Conservation (phyloP, 1,140 invertebrate species). For the Penaeus chinensis region DNA sequence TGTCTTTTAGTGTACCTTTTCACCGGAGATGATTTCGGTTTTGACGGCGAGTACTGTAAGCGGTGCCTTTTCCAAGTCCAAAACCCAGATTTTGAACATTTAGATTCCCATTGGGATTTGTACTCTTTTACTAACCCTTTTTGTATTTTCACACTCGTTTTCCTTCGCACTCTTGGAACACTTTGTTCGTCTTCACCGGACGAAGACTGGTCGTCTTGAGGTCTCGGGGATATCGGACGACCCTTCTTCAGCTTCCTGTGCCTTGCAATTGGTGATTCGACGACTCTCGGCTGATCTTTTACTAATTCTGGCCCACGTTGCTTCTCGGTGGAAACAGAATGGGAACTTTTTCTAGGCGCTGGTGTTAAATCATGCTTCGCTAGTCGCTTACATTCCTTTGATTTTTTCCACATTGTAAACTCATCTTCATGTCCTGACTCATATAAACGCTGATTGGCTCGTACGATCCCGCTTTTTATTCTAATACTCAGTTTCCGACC, state of each 20-base stretch:
- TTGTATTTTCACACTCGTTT: slow-evolving; percentile 38
- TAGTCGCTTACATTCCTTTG: neutral
- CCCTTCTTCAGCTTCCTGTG: no score
- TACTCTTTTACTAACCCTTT: slow-evolving; percentile 37
- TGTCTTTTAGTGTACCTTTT: no score
- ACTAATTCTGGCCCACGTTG: neutral
- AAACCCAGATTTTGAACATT: slow-evolving; percentile 14
- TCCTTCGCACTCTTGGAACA: slow-evolving; percentile 16
- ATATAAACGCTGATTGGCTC: slow-evolving; percentile 19
- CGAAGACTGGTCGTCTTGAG: neutral
- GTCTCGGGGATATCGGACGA: neutral
- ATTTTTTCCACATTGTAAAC: slow-evolving; percentile 36
- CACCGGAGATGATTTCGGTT: neutral
- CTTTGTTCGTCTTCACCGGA: slow-evolving; percentile 2
- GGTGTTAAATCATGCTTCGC: no score
- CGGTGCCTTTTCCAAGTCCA: slow-evolving; percentile 48
- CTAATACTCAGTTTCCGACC: slow-evolving; percentile 45
- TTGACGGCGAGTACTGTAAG: neutral
- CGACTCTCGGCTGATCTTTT: neutral
- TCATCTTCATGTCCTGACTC: slow-evolving; percentile 12
- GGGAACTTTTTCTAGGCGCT: no score
- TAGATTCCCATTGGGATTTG: slow-evolving; percentile 35
- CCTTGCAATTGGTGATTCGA: neutral
- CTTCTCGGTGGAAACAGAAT: neutral
- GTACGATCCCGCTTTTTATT: slow-evolving; percentile 36